Conservation (phyloP, 2,113 vertebrate species). For the Gavialis gangeticus region DNA sequence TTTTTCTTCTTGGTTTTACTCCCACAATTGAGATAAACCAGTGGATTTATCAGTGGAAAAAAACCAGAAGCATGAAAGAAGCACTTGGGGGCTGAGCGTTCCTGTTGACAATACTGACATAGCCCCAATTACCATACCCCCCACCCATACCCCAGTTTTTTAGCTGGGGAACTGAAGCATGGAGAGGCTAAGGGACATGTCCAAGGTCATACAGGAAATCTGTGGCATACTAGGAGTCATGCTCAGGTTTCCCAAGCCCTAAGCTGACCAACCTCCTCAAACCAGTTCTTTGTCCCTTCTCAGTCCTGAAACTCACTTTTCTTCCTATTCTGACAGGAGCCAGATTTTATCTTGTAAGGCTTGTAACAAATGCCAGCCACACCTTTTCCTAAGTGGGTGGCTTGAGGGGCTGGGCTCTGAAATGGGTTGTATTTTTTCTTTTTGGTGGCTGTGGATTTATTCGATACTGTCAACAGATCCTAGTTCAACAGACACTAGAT, state of each 20-base stretch:
- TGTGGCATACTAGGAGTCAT: background rate
- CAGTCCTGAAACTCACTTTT: background rate
- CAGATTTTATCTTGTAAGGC: background rate
- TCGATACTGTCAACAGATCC: background rate
- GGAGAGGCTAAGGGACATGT: background rate
- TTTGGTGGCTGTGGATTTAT: background rate
- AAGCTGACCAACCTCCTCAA: too few species aligned
- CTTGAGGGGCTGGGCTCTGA: background rate
- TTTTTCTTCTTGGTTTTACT: rapidly evolving
- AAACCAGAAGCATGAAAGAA: too few species aligned
- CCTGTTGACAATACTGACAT: background rate
- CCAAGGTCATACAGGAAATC: background rate
- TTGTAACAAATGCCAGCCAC: background rate
- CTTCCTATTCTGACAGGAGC: background rate
- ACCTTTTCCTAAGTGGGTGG: background rate
- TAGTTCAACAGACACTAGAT: background rate
- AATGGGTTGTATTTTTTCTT: background rate
- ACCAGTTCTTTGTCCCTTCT: background rate
- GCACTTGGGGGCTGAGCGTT: background rate
- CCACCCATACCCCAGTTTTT: background rate
- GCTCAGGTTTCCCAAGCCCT: too few species aligned
- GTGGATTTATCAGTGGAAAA: background rate
- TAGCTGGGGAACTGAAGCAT: background rate
- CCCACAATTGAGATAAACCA: background rate
- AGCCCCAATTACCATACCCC: background rate